Evolutionary conservation across 1,140 invertebrate genomes (phyloP).

Genomic region (Acyrthosiphon pisum): DNA sequence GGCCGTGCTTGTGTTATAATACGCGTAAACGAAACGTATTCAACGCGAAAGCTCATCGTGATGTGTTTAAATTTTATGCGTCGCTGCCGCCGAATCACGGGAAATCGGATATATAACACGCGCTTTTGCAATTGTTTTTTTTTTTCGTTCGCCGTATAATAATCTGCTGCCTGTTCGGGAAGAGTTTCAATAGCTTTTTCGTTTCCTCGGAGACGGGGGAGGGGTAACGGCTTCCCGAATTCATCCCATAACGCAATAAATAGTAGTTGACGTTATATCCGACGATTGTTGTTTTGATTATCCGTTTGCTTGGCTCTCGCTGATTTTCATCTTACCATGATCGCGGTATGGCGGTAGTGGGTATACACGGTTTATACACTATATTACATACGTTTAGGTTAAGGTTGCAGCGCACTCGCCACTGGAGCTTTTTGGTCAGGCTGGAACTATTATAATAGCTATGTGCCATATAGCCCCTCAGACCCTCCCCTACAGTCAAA

Average conservation of each 20-base stretch:
- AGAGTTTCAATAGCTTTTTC: not conserved
- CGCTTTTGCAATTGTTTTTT: not conserved
- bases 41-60: not conserved
- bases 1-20: not conserved
- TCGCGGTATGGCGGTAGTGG: not conserved
- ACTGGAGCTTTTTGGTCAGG: too few relatives aligned
- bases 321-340: not conserved
- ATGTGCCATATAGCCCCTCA: too few relatives aligned
- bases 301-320: not conserved
- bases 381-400: not conserved
- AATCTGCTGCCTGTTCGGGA: not conserved
- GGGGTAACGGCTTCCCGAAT: not conserved
- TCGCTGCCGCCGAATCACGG: not conserved
- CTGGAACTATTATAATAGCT: too few relatives aligned
- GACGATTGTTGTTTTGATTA: not conserved
- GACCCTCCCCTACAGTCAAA: not conserved
- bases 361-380: too few relatives aligned
- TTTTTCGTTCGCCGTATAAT: not conserved
- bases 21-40: not conserved
- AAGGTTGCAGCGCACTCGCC: too few relatives aligned
- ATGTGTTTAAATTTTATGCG: slow-evolving; percentile 11
- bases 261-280: not conserved
- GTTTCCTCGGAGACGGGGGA: not conserved
- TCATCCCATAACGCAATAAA: not conserved
- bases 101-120: not conserved